Base-by-base conservation (phyloP, 2,113 vertebrate species). In the Pygoscelis adeliae region DNA sequence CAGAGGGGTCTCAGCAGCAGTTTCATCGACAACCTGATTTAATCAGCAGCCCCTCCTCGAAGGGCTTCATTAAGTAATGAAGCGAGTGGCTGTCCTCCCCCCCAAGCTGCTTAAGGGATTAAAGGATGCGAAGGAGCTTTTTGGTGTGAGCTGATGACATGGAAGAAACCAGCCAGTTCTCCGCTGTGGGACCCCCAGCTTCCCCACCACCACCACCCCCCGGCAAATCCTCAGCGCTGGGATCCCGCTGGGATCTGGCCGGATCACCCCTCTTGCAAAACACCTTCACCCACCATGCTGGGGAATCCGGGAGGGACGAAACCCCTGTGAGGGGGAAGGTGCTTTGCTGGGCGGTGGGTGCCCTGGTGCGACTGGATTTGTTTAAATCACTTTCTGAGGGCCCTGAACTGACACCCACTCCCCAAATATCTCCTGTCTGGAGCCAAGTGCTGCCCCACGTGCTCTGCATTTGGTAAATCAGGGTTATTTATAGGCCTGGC, bases 401-500 rank as follows among this genome's bases (percentile, higher is more conserved):
- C 16, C 71, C 32, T 5, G 3, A 66, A 58, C 40, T 89, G 71
- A 53, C 73, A 49, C 89, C 69, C 50, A 3, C 84, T 94, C 87
- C 87, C 65, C 89, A 93, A 30, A 81, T 44, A 69, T n/a, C 91
- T 87, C n/a, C 78, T 74, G 47, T 32, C 34, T 2, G 2, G 42
- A 52, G 76, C 32, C 46, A 29, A 40, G 55, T 17, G 73, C 74
- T 91, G 90, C 82, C 73, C 93, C 63, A 71, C 55, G 52, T 79
- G 61, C 76, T 59, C 79, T 0, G 4, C 34, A 8, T 80, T 77
- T 66, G 80, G 92, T 96, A 94, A 97, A 90, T 91, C 91, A 0
- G 79, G 66, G 83, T 89, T 97, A 98, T 97, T 96, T 96, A 94
- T 97, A 95, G 83, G 46, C 74, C 78, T 2, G 3, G 93, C 81